Evolutionary conservation across 2,797 vertebrate species (phyloP).

Genomic region (Prionace glauca): DNA sequence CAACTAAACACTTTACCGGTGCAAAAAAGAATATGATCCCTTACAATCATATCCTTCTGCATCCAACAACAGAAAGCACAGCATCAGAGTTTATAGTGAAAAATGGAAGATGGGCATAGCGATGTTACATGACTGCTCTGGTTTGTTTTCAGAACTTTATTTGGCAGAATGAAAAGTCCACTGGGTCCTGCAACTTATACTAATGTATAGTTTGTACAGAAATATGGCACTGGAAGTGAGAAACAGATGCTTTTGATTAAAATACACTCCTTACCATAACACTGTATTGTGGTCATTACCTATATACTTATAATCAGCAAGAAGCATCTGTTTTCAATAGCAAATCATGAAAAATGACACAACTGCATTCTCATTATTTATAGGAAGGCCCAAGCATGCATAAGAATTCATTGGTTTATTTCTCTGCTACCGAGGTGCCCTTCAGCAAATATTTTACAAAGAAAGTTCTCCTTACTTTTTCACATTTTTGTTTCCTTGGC

Average conservation of each 20-base stretch:
- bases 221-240: constrained; percentile 36
- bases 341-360: constrained; percentile 11
- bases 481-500: neutral
- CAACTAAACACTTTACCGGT: neutral
- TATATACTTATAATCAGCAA: constrained; percentile 23
- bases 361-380: neutral
- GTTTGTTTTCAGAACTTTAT: neutral
- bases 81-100: neutral
- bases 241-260: constrained; percentile 37
- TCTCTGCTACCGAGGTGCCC: neutral
- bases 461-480: neutral
- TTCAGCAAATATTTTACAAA: neutral
- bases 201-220: neutral
- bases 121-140: neutral
- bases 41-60: neutral
- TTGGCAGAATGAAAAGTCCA: neutral
- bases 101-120: constrained; percentile 10
- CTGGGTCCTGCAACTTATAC: neutral
- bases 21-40: neutral
- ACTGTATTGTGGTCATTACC: constrained; percentile 28
- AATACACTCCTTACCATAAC: neutral
- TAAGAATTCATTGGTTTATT: neutral
- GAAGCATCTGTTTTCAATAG: constrained; percentile 33
- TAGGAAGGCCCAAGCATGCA: neutral
- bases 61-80: neutral